Evolutionary conservation across 2,113 vertebrate genomes (phyloP), one percentile per base, ranked within the genome.

Genomic region (Passer montanus): DNA sequence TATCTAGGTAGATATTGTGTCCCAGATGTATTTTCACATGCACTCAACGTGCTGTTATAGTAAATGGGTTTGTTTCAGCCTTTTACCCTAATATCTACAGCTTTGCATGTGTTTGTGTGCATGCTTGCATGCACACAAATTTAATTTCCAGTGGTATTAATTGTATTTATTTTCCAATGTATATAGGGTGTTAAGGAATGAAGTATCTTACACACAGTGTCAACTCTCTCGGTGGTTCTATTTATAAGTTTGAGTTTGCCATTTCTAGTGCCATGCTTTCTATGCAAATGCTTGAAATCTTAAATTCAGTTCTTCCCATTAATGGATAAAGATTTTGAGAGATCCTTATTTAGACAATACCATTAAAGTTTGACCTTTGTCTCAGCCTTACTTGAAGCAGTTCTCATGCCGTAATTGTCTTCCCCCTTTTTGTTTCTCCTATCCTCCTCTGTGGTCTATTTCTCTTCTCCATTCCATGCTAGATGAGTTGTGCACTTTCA

Each of bases 101-200:
- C 13, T 53, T 56, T 91, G 31, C 17, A 52, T 43, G 13, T n/a
- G 21, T 75, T 63, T 62, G 8, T 27, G 6, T 15, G 2, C 49
- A 15, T 55, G 14, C 4, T 82, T 56, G 7, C 4, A 0, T 41
- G 26, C 6, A 7, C 19, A 41, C 68, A 0, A 39, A 13, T 58
- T 78, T 67, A 28, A 5, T 66, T 80, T 72, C 16, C n/a, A 44
- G 13, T 46, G 30, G 30, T 1, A 2, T 69, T 62, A 73, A 27
- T 23, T 74, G 2, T 39, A 63, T 53, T 22, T 33, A 37, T 22
- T 90, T 76, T 72, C 7, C 24, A 41, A 7, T 15, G 10, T 28
- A 8, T 72, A 6, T 24, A 28, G 33, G 27, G 18, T 13, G 41
- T 62, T 66, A 68, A 28, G 16, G 59, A 56, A 59, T 33, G 15